Percentiles rank a stretch among this genome's conserved stretches.
Conservation (phyloP, 2,113 vertebrate species). For the Sceloporus undulatus region DNA sequence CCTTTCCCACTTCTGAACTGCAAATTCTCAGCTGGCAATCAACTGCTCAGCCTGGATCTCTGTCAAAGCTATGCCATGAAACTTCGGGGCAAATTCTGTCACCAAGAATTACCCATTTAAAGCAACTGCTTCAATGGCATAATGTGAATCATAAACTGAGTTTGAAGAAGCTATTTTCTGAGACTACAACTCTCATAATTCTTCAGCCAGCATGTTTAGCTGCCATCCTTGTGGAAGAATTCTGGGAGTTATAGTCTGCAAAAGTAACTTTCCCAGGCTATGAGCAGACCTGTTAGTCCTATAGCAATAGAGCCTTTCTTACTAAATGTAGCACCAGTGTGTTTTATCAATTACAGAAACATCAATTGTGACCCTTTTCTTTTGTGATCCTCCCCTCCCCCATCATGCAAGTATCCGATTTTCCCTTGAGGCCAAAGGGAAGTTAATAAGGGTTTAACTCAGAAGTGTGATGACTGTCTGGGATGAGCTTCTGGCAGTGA, state of each 20-base stretch:
- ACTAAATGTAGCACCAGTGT: background rate
- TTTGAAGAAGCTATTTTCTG: background rate
- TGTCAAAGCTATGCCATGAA: background rate
- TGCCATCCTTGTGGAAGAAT: background rate
- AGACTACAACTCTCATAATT: no score
- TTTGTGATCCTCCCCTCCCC: slow-evolving; percentile 18
- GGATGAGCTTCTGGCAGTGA: slow-evolving; percentile 40
- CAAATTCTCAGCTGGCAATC: background rate
- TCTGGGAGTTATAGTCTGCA: no score
- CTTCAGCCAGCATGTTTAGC: no score
- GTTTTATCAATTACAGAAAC: background rate
- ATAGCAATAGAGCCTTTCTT: background rate
- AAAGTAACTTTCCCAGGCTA: background rate
- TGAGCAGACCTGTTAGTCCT: background rate
- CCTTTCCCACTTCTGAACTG: background rate
- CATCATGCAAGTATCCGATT: background rate
- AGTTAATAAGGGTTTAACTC: slow-evolving; percentile 41
- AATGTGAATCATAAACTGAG: no score
- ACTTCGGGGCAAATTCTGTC: background rate
- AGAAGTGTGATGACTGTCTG: slow-evolving; percentile 35
- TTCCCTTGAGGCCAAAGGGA: background rate
- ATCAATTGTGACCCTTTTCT: background rate
- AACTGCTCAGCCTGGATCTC: background rate
- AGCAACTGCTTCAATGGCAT: slow-evolving; percentile 1
- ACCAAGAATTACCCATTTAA: background rate